phyloP scores from a whole-genome alignment of 1,140 invertebrate genomes.

The Bombus soroeensis region DNA sequence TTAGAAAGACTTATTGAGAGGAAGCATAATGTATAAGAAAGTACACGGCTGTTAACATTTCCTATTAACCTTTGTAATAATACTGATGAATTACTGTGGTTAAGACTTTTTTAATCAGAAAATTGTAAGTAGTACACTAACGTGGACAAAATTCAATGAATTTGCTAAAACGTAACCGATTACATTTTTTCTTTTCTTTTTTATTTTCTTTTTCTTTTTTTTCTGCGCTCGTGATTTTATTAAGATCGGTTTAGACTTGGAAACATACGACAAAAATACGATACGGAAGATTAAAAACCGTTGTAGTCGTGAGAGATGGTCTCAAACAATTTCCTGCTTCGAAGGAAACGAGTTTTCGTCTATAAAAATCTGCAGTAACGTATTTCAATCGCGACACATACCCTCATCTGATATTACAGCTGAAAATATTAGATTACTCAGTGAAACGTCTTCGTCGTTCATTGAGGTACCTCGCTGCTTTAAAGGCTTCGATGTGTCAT shows the following conservation, averaged over 20 bases:
- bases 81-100: background rate
- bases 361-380: background rate
- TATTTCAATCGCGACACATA: background rate
- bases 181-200: background rate
- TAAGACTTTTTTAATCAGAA: background rate
- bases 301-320: background rate
- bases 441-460: conserved; percentile 14
- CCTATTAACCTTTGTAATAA: background rate
- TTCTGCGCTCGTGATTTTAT: background rate
- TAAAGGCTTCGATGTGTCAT: background rate
- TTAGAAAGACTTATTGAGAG: background rate
- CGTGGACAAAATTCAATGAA: background rate
- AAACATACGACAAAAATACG: background rate
- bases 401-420: background rate
- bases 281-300: background rate
- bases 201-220: no score
- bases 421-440: conserved; percentile 21
- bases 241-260: background rate
- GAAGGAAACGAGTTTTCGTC: background rate
- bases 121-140: background rate
- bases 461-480: conserved; percentile 9
- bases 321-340: background rate
- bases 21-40: background rate
- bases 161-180: background rate
- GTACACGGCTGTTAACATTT: background rate